These are phyloP conservation scores for Cantharis lateralis DNA, from an alignment of 2,888 invertebrate species.

Conservation along the genomic window DNA sequence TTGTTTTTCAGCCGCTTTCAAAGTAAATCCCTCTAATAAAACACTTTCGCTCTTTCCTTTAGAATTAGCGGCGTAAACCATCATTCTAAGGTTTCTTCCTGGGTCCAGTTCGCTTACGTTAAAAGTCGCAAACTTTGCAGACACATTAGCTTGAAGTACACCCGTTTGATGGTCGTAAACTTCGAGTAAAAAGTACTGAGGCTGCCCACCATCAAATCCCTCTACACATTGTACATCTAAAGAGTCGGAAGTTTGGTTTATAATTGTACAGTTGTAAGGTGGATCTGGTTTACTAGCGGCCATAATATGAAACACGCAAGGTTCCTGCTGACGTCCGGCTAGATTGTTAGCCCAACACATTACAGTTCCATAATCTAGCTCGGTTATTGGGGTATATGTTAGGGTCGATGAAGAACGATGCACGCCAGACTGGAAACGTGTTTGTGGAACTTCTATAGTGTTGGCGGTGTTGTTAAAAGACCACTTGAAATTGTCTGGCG, in stretches of 20 bases:
- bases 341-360: slow-evolving; percentile 75
- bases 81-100: slow-evolving; percentile 76
- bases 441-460: slow-evolving; percentile 73
- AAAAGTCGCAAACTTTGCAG: slow-evolving; percentile 74
- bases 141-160: slow-evolving; percentile 68
- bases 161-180: slow-evolving; percentile 71
- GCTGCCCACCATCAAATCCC: slow-evolving; percentile 80
- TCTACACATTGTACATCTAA: slow-evolving; percentile 73
- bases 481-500: slow-evolving; percentile 84
- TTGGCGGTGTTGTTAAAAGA: slow-evolving; percentile 88
- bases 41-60: slow-evolving; percentile 80
- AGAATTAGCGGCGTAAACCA: slow-evolving; percentile 81
- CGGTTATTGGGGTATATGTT: slow-evolving; percentile 75
- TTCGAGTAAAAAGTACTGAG: slow-evolving; percentile 74
- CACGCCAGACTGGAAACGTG: slow-evolving; percentile 64
- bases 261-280: slow-evolving; percentile 75
- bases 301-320: slow-evolving; percentile 76
- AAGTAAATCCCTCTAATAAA: slow-evolving; percentile 71
- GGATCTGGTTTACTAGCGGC: slow-evolving; percentile 79
- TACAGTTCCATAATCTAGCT: slow-evolving; percentile 76
- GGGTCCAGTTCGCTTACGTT: slow-evolving; percentile 78
- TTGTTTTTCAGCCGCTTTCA: slow-evolving; percentile 77
- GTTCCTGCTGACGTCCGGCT: slow-evolving; percentile 73
- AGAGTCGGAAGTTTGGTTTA: slow-evolving; percentile 79
- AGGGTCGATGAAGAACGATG: slow-evolving; percentile 67